phyloP scores from a whole-genome alignment of 2,113 vertebrate genomes.

The Leptobrachium leishanense region DNA sequence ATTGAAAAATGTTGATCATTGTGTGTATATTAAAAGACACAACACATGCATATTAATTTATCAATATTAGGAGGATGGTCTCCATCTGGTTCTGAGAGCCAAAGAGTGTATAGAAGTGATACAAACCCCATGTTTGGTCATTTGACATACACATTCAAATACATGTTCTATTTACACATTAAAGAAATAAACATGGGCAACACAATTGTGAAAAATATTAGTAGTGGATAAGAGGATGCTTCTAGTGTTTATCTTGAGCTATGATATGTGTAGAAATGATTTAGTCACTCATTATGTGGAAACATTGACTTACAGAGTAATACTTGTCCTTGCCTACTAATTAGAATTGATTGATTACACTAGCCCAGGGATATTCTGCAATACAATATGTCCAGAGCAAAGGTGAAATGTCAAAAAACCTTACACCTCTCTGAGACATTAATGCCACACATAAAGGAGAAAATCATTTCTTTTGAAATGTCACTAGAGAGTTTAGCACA shows the following conservation, averaged over 20 bases:
- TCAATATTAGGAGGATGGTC: no score
- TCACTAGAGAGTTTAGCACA: background rate
- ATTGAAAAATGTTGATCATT: no score
- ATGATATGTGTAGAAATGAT: background rate
- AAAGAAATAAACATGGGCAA: no score
- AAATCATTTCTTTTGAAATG: conserved; percentile 36
- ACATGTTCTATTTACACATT: no score
- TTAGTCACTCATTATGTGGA: background rate
- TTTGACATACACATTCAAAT: no score
- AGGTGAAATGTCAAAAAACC: conserved; percentile 39
- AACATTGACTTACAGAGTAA: background rate
- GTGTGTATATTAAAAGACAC: no score
- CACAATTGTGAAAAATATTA: no score
- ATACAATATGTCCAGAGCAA: conserved; percentile 33
- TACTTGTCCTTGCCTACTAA: background rate
- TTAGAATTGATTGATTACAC: conserved; percentile 43
- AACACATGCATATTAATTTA: no score
- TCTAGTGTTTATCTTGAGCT: background rate
- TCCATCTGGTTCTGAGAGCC: no score
- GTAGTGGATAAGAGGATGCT: background rate
- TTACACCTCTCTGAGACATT: conserved; percentile 6
- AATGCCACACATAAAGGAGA: conserved; percentile 18
- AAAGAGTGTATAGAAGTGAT: no score
- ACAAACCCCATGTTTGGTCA: no score
- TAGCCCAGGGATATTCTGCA: conserved; percentile 30